These are phyloP conservation scores for Metopia argyrocephala DNA, from an alignment of 2,888 invertebrate species.

Conservation along the genomic window DNA sequence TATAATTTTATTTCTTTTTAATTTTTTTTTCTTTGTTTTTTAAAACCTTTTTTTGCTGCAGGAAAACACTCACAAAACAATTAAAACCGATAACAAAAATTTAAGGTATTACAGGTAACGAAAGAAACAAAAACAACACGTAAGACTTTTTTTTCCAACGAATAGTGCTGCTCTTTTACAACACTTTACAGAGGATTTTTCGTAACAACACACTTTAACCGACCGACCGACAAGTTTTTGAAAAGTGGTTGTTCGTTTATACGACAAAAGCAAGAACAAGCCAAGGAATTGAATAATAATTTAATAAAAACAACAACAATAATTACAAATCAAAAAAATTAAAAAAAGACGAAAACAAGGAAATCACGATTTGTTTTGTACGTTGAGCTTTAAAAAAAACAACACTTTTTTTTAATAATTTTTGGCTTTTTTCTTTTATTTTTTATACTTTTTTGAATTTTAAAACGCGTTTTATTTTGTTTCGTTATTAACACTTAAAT, in stretches of 20 bases:
- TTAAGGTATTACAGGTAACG: neutral
- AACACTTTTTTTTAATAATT: slow-evolving; percentile 4
- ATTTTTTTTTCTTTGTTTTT: neutral
- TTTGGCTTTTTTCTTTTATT: slow-evolving; percentile 5
- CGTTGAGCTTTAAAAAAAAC: slow-evolving; percentile 31
- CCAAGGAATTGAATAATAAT: slow-evolving; percentile 14
- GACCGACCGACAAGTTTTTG: neutral
- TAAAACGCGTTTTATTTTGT: slow-evolving; percentile 10
- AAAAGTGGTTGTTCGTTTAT: neutral
- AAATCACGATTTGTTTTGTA: slow-evolving; percentile 54
- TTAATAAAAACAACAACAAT: slow-evolving; percentile 17
- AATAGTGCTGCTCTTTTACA: neutral
- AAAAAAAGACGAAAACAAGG: slow-evolving; percentile 29
- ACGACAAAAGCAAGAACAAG: neutral
- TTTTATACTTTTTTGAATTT: slow-evolving; percentile 7
- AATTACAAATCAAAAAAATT: neutral
- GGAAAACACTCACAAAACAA: neutral
- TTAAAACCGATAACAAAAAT: neutral
- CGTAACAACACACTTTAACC: neutral
- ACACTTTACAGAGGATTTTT: neutral
- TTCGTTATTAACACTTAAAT: slow-evolving; percentile 6
- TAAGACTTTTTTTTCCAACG: neutral
- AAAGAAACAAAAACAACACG: neutral
- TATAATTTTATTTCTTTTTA: neutral
- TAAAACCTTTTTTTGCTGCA: neutral